Evolutionary conservation across 2,888 invertebrate species (phyloP), one percentile per base, ranked within the genome.

Genomic region (Graphium colonna): DNA sequence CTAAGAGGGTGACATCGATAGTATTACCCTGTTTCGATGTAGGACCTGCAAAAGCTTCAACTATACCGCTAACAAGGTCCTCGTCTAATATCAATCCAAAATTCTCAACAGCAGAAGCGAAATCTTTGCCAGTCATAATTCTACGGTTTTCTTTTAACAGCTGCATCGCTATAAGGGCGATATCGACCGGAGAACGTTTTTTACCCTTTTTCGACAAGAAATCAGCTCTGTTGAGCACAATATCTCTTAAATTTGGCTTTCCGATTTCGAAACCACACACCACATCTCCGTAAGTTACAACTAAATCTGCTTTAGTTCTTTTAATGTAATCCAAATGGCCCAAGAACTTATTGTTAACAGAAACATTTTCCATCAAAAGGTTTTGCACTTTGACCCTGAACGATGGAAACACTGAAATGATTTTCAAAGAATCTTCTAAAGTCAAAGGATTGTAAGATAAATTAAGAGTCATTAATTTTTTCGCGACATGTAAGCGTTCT

Each of bases 391-490:
- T 75, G 0, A 76, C 75, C 36, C 45, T 54, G 3, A 38, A 15
- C 0, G 43, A 44, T 53, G 65, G 71, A 56, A 82, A 59, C 63
- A 71, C 76, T 1, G 51, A 31, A 1, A 84, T 59, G 21, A 81
- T 51, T 12, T 31, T 55, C 0, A 71, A 12, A 8, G 82, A 77
- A 45, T 83, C 82, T 0, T 33, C 56, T 8, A 73, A 65, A 1
- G 68, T 63, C 61, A 84, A 46, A 0, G 82, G 82, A 52, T 84
- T 84, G 39, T 60, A 71, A 7, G 84, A 82, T 47, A 84, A 59
- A 68, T 82, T 64, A 1, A 85, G 62, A 0, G 68, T 73, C 0
- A 60, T 50, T 15, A 85, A 46, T 36, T 73, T 77, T 45, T 73
- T 71, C 0, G 82, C 68, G 43, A 62, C 70, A 0, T 15, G 33